Evolutionary conservation across 2,888 invertebrate species (phyloP), one percentile per base, ranked within the genome.

Genomic region (Cancer borealis): DNA sequence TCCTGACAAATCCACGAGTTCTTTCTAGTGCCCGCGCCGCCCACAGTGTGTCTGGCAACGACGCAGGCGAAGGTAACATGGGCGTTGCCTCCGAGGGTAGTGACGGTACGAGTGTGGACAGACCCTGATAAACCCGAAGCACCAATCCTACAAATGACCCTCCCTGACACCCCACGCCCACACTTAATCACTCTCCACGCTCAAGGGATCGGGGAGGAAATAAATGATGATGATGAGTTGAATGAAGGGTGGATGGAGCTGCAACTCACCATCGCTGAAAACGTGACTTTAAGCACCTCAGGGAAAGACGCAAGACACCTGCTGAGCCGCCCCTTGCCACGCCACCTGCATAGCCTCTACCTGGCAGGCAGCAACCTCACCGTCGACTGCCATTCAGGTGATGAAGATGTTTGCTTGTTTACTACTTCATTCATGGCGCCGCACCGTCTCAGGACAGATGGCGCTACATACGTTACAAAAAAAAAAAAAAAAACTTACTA

Each of bases 341-440:
- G 26, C 54, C 39, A 39, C 39, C 17, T 92, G 54, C 54, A 49
- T 10, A 60, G 6, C 45, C 21, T 92, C 39, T 39, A 54, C 17
- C n/a, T 92, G 60, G 47, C 45, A 39, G 92, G 88, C 21, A 92
- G 60, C 90, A 90, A 90, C 30, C 30, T 54, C 54, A 90, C 90
- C 90, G 30, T 30, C 54, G 54, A 90, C 54, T 90, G 90, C 30
- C 54, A n/a, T 17, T 54, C 90, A 90, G 90, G 90, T 90, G n/a
- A 90, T n/a, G 47, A 90, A 26, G 49, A 10, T 10, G 46, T 6
- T 5, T 88, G 12, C 3, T 90, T 26, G 54, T n/a, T 60, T 60
- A 12, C 17, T 60, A 12, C 17, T 39, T 60, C 39, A 21, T 91
- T 26, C 2, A 60, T 2, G 30, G 21, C 2, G 12, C 8, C 30